A percentile compares a stretch with the other conserved stretches of the same genome.
Conservation (phyloP, 2,797 vertebrate species). For the Sternarchorhynchus goeldii region DNA sequence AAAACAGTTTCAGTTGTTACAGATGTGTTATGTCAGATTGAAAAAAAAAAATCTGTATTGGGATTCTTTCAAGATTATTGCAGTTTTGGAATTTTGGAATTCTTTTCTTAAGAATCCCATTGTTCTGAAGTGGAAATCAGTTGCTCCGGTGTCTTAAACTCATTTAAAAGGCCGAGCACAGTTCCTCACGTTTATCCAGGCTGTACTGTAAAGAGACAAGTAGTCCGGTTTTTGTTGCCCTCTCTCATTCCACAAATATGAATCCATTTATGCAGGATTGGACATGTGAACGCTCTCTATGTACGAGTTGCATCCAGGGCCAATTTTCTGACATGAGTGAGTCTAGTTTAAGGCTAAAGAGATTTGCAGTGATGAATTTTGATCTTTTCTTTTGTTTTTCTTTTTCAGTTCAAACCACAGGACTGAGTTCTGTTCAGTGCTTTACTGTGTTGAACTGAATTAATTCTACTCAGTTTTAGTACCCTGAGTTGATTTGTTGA, state of each 20-base stretch:
- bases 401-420: too few relatives aligned
- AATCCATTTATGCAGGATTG: slow-evolving; percentile 4
- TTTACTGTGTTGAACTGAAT: not conserved
- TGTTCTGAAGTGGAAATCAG: not conserved
- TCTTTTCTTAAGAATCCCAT: not conserved
- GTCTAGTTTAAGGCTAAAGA: not conserved
- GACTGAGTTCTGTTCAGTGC: too few relatives aligned
- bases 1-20: too few relatives aligned
- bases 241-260: too few relatives aligned
- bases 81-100: not conserved
- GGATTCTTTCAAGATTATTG: not conserved
- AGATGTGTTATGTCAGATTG: too few relatives aligned
- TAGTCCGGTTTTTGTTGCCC: too few relatives aligned
- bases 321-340: not conserved
- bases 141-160: not conserved
- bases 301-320: not conserved
- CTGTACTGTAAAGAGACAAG: slow-evolving; percentile 3
- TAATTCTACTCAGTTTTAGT: not conserved
- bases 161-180: not conserved
- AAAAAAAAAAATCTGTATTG: too few relatives aligned
- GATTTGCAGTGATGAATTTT: not conserved
- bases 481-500: not conserved
- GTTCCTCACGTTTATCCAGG: slow-evolving; percentile 19
- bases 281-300: not conserved
- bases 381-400: too few relatives aligned